phyloP scores from a whole-genome alignment of 2,113 vertebrate species.

The Coptodon rendalli region DNA sequence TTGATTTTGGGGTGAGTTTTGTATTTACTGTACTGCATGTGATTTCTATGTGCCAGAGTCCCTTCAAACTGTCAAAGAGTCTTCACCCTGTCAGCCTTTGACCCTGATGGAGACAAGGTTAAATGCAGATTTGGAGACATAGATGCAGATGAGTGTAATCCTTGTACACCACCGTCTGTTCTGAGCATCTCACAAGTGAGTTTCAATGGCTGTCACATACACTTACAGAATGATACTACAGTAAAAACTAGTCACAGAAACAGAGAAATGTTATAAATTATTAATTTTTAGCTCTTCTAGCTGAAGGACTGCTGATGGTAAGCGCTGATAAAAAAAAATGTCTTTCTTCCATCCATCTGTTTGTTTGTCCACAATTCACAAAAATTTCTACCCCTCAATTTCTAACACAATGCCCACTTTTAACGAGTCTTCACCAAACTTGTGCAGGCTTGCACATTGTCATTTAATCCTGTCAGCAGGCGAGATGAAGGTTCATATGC shows the following conservation, averaged over 20 bases:
- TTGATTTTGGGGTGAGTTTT: background rate
- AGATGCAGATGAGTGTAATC: background rate
- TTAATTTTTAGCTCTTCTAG: background rate
- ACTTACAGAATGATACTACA: background rate
- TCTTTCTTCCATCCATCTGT: rapidly evolving
- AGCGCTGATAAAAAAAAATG: background rate
- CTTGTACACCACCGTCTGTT: background rate
- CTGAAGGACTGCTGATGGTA: background rate
- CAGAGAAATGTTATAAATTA: background rate
- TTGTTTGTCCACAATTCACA: rapidly evolving
- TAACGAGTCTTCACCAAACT: background rate
- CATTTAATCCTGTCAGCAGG: background rate
- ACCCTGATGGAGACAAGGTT: constrained; percentile 25
- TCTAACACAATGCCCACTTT: background rate
- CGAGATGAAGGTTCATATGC: background rate
- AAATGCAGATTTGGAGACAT: constrained; percentile 12
- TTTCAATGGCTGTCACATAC: background rate
- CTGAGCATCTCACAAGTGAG: constrained; percentile 4
- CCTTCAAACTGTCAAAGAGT: constrained; percentile 31
- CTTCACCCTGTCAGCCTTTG: constrained; percentile 15
- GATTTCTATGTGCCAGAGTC: background rate
- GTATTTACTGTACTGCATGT: background rate
- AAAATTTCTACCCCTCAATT: background rate
- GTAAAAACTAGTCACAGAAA: background rate
- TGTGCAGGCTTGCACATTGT: constrained; percentile 23